A percentile compares a stretch with the other conserved stretches of the same genome.
Evolutionary conservation across 1,140 invertebrate species (phyloP).

Genomic region (Drosophila kurseongensis): DNA sequence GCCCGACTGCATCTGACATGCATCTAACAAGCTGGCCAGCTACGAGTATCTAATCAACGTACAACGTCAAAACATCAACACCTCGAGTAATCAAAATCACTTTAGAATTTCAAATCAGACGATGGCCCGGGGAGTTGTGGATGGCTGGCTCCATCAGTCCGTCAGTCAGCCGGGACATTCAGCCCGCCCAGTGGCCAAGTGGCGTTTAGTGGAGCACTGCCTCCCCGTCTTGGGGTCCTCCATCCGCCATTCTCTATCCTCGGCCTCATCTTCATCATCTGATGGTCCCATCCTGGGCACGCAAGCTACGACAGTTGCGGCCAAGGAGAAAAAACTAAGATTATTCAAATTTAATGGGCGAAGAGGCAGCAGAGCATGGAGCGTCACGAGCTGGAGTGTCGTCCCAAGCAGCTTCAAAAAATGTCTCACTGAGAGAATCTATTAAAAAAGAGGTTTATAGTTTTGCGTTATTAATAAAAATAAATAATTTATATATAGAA

Average conservation of each 20-base stretch:
- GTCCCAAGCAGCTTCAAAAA: constrained; percentile 41
- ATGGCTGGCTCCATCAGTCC: constrained; percentile 22
- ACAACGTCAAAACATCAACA: constrained; percentile 83
- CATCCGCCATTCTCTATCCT: constrained; percentile 12
- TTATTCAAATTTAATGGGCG: constrained; percentile 82
- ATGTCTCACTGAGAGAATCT: constrained; percentile 37
- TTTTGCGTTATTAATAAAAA: background rate
- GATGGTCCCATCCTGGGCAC: constrained; percentile 42
- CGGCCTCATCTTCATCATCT: constrained; percentile 40
- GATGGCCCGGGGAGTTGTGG: constrained; percentile 55
- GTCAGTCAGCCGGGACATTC: constrained; percentile 54
- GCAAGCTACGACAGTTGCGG: constrained; percentile 59
- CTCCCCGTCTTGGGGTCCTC: constrained; percentile 4
- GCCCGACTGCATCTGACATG: constrained; percentile 59
- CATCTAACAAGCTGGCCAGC: constrained; percentile 77
- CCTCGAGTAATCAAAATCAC: constrained; percentile 83
- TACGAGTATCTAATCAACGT: constrained; percentile 78
- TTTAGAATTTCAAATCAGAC: constrained; percentile 82
- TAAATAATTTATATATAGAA: background rate
- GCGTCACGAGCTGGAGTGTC: constrained; percentile 57
- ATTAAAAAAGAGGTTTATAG: background rate
- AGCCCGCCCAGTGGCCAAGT: constrained; percentile 57
- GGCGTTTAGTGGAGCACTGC: constrained; percentile 58
- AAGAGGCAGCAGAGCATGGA: constrained; percentile 60
- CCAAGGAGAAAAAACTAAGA: constrained; percentile 58